A percentile compares a stretch with the other conserved stretches of the same genome.
Evolutionary conservation across 92 coral and sea anemone genomes (phyloP).

Genomic region (Isaurus tuberculatus): DNA sequence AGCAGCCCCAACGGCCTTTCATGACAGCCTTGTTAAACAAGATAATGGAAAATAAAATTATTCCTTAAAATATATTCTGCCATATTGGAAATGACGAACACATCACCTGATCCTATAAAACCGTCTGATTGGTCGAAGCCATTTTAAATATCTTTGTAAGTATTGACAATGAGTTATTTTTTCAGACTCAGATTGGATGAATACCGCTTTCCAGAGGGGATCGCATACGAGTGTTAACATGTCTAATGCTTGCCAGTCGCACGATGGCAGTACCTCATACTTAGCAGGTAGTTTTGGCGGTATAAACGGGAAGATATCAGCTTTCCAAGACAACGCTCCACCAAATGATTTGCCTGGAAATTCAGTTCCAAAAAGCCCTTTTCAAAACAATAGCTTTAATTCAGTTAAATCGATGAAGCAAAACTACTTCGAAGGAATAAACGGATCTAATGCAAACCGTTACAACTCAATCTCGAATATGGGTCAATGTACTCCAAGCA

Average conservation of each 20-base stretch:
- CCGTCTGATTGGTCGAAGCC: too few relatives aligned
- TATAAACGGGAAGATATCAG: constrained; percentile 5
- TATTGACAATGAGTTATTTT: neutral
- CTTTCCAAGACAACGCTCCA: neutral
- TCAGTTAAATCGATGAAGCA: neutral
- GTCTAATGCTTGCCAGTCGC: neutral
- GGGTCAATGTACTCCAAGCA: neutral
- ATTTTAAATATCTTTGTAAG: neutral
- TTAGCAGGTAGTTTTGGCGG: neutral
- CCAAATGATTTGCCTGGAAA: neutral
- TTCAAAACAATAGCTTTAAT: neutral
- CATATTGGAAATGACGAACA: too few relatives aligned
- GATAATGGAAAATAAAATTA: too few relatives aligned
- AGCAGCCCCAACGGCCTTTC: too few relatives aligned
- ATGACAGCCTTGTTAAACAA: too few relatives aligned
- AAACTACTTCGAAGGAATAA: neutral
- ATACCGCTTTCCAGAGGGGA: neutral
- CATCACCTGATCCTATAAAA: too few relatives aligned
- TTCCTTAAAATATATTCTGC: too few relatives aligned
- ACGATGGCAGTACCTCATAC: neutral
- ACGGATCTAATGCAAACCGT: neutral
- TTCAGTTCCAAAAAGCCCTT: neutral
- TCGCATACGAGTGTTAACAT: neutral
- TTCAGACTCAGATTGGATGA: constrained; percentile 13
- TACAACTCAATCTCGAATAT: neutral